Conservation (phyloP, 2,113 vertebrate species). For the Pseudonaja textilis region DNA sequence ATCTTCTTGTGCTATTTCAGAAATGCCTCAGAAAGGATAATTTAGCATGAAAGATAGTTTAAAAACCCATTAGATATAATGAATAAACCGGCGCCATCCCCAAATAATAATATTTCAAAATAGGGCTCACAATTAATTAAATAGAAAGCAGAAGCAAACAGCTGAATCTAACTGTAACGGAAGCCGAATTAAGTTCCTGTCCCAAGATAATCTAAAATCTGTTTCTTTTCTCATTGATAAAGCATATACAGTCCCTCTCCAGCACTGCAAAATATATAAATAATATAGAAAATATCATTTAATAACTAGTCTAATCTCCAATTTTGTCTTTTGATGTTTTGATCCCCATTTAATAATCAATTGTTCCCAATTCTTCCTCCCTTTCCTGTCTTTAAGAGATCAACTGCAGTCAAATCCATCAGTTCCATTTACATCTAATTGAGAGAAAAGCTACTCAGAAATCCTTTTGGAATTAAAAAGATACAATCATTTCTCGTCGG, state of each 20-base stretch:
- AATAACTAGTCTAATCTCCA: neutral
- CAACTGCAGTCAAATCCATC: conserved; percentile 9
- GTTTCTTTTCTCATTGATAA: neutral
- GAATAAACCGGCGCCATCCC: neutral
- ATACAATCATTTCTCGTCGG: conserved; percentile 7
- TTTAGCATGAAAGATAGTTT: neutral
- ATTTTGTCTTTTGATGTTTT: neutral
- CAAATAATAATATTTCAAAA: neutral
- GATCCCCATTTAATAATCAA: conserved; percentile 34
- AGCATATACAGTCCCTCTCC: neutral
- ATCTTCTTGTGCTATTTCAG: neutral
- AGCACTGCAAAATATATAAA: neutral
- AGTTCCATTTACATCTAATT: conserved; percentile 11
- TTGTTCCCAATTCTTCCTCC: conserved; percentile 11
- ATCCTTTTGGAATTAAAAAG: conserved; percentile 37
- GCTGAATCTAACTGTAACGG: neutral
- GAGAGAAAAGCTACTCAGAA: conserved; percentile 13
- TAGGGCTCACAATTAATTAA: neutral
- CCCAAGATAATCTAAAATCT: neutral
- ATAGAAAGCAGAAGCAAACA: neutral
- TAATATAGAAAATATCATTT: neutral
- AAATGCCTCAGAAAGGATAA: neutral
- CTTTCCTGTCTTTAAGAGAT: conserved; percentile 24
- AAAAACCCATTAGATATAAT: neutral
- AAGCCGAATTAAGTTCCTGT: neutral